These are phyloP conservation scores for Exephanes ischioxanthus DNA, from an alignment of 2,888 invertebrate genomes.

Conservation along the genomic window DNA sequence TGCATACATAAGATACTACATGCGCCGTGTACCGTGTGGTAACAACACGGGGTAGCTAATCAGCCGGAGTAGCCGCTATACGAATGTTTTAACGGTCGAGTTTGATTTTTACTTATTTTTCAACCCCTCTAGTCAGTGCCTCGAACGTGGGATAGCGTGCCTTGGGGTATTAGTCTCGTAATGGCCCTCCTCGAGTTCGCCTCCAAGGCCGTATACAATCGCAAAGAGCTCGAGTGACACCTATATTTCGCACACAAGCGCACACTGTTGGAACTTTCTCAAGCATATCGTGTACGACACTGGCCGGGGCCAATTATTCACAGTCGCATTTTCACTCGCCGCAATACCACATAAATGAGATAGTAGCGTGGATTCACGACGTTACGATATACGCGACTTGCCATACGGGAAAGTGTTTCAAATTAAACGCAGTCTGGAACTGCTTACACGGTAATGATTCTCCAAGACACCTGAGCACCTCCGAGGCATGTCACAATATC, in stretches of 20 bases:
- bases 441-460: neutral
- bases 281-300: conserved; percentile 1
- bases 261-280: conserved; percentile 8
- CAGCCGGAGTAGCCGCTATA: conserved; percentile 79
- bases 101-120: conserved; percentile 81
- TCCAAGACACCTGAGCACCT: conserved; percentile 76
- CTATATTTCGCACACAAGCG: conserved; percentile 37
- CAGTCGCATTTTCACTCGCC: conserved; percentile 45
- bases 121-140: conserved; percentile 44
- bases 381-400: conserved; percentile 7
- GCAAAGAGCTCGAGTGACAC: conserved; percentile 44
- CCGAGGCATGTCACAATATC: conserved; percentile 8
- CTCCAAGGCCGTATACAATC: conserved; percentile 27
- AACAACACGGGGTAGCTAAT: conserved; percentile 73
- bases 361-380: conserved; percentile 46
- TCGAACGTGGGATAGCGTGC: conserved; percentile 57
- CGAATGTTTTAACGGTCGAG: conserved; percentile 78
- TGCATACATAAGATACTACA: conserved; percentile 3
- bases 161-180: conserved; percentile 65
- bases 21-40: neutral
- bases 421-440: conserved; percentile 73
- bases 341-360: conserved; percentile 25
- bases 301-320: conserved; percentile 46
- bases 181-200: conserved; percentile 61
- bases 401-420: conserved; percentile 76